Evolutionary conservation across 2,113 vertebrate genomes (phyloP).

Genomic region (Eulacestoma nigropectus): DNA sequence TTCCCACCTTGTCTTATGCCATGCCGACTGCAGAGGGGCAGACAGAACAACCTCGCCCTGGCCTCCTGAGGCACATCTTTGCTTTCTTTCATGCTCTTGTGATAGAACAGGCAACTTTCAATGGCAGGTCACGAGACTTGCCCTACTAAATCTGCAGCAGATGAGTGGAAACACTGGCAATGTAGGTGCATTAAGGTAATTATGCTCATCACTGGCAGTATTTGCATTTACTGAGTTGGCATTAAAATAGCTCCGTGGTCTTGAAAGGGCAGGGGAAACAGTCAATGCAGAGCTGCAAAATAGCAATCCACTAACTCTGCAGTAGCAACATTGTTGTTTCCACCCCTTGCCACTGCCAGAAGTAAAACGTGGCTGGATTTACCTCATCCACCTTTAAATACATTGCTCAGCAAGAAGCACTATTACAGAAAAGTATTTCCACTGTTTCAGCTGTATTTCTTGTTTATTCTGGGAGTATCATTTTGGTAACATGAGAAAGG

Average conservation of each 20-base stretch:
- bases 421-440: background rate
- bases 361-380: background rate
- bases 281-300: background rate
- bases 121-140: background rate
- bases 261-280: background rate
- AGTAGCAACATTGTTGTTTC: background rate
- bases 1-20: fast-evolving
- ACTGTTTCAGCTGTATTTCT: background rate
- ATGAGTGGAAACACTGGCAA: background rate
- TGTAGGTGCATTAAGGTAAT: background rate
- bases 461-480: background rate
- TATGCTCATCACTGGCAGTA: background rate
- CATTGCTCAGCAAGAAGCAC: background rate
- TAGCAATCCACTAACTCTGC: background rate
- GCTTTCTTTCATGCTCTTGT: background rate
- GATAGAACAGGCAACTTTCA: background rate
- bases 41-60: background rate
- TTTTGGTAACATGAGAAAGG: background rate
- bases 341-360: fast-evolving
- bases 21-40: too few species aligned
- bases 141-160: background rate
- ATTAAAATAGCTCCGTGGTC: background rate
- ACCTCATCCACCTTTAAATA: background rate
- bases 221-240: background rate
- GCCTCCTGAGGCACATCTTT: background rate